Evolutionary conservation across 2,113 vertebrate genomes (phyloP).

Genomic region (Eurystomus gularis): DNA sequence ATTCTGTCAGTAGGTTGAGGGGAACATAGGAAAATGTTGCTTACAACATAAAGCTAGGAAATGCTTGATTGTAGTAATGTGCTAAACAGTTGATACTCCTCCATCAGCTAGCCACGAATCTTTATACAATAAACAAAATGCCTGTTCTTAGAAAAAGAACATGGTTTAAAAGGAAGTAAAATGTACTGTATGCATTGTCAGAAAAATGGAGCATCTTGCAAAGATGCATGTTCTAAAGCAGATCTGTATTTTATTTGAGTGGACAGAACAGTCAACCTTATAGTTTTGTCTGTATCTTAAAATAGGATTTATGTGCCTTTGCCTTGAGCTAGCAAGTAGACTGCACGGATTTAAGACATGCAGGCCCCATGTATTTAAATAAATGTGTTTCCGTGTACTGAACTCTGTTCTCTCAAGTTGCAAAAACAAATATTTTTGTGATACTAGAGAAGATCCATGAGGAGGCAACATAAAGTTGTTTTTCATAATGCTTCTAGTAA

Average conservation of each 20-base stretch:
- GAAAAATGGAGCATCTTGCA: not conserved
- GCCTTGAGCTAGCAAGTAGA: not conserved
- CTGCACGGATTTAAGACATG: not conserved
- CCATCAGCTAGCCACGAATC: not conserved
- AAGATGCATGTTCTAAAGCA: not conserved
- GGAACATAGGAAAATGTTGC: not conserved
- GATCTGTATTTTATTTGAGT: not conserved
- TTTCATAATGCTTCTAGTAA: not conserved
- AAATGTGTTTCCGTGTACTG: not conserved
- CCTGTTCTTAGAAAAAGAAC: not conserved
- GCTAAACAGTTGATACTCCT: not conserved
- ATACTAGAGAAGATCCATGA: not conserved
- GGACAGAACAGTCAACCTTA: not conserved
- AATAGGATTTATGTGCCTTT: not conserved
- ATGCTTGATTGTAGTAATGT: not conserved
- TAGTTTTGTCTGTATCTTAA: not conserved
- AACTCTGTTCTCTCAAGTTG: not conserved
- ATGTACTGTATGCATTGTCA: not conserved
- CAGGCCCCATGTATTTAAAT: not conserved
- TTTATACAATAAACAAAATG: not conserved
- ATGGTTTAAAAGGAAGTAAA: not conserved
- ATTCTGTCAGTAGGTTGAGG: not conserved
- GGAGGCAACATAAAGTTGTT: not conserved
- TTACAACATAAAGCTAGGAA: not conserved
- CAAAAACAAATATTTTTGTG: not conserved